Conservation (phyloP, 1,140 invertebrate genomes). For the Zaprionus capensis region DNA sequence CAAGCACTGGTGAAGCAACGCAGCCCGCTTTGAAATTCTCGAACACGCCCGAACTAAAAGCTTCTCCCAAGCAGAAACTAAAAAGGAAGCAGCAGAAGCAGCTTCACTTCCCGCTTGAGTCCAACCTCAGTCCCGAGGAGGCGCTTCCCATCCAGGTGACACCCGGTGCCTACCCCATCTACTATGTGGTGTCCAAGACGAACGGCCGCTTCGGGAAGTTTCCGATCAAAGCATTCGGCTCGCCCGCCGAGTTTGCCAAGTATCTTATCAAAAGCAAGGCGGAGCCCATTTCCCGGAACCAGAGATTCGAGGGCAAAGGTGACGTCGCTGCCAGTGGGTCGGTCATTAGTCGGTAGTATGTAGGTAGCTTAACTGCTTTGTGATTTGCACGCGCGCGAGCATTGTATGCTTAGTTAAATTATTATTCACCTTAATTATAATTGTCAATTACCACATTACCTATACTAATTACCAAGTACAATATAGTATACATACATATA, state of each 20-base stretch:
- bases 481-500: conserved; percentile 2
- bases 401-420: conserved; percentile 61
- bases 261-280: conserved; percentile 77
- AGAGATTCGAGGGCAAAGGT: conserved; percentile 52
- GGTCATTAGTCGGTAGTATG: conserved; percentile 35
- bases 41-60: conserved; percentile 71
- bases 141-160: conserved; percentile 71
- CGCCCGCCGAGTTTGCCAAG: conserved; percentile 69
- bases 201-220: conserved; percentile 82
- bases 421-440: conserved; percentile 62
- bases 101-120: conserved; percentile 62
- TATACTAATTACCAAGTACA: conserved; percentile 33
- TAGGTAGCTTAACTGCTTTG: conserved; percentile 57
- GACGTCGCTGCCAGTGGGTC: neutral
- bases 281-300: conserved; percentile 58
- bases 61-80: conserved; percentile 73
- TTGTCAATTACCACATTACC: conserved; percentile 58
- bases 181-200: conserved; percentile 76
- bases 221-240: conserved; percentile 73
- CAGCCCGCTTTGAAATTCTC: conserved; percentile 59
- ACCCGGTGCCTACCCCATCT: conserved; percentile 76
- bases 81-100: conserved; percentile 75
- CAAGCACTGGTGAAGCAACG: conserved; percentile 66
- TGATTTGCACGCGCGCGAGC: conserved; percentile 53
- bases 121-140: conserved; percentile 32